phyloP scores from a whole-genome alignment of 2,888 invertebrate species.

The Plutella xylostella region DNA sequence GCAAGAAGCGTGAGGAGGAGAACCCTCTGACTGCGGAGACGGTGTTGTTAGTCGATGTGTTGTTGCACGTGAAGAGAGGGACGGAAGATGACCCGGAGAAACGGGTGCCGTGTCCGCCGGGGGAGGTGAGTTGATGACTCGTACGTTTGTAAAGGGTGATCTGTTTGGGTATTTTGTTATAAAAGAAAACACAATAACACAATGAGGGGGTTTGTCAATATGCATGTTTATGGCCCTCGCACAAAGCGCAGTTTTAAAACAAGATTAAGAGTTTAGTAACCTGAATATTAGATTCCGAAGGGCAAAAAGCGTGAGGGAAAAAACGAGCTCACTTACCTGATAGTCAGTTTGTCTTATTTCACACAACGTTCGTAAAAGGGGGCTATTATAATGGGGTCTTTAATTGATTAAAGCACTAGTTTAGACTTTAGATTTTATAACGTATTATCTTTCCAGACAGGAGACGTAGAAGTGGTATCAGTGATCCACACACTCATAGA shows the following conservation, averaged over 20 bases:
- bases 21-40: constrained; percentile 70
- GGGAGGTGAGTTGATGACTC: constrained; percentile 68
- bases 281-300: not conserved
- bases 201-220: too few species aligned
- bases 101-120: constrained; percentile 75
- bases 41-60: constrained; percentile 83
- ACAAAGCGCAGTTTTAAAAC: too few species aligned
- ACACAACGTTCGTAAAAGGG: too few species aligned
- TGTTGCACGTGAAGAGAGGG: constrained; percentile 82
- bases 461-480: constrained; percentile 91
- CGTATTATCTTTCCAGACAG: constrained; percentile 64
- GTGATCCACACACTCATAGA: constrained; percentile 85
- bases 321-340: not conserved
- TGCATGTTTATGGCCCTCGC: too few species aligned
- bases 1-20: constrained; percentile 48
- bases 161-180: too few species aligned
- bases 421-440: not conserved
- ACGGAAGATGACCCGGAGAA: constrained; percentile 62
- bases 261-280: not conserved
- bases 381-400: too few species aligned
- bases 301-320: not conserved
- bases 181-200: too few species aligned
- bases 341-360: not conserved
- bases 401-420: not conserved
- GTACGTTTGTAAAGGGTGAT: too few species aligned